Base-by-base conservation (phyloP, 1,140 invertebrate species). In the Eubasilissa regina region DNA sequence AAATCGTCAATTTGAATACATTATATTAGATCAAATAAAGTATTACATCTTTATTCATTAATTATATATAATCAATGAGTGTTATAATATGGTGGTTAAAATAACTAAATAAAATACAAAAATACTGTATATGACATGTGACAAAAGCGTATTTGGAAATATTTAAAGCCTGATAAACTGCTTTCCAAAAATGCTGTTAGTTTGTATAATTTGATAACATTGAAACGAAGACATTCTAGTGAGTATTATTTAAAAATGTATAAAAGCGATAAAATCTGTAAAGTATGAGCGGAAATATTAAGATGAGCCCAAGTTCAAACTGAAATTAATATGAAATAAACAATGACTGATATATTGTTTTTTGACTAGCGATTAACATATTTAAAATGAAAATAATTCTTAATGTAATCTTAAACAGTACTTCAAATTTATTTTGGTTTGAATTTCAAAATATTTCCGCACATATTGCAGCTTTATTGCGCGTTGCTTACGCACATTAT, bases 271-370 rank as follows among this genome's bases (percentile, higher is more conserved):
- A 35, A 68, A 66, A 68, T 7, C 64, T 68, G 64, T 8, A 45
- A n/a, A 68, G 64, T 68, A 68, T 48, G 64, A 47, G 45, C 64
- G 64, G 64, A 68, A 68, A 68, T 68, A 68, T 68, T 1, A 68
- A 68, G 47, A 68, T 68, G 64, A 68, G 64, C 64, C 64, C 64
- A 68, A 68, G 19, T 68, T 68, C 45, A 68, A 68, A 68, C 64
- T 68, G 64, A 68, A 68, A n/a, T 68, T 47, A 15, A 68, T 68
- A 47, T 68, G 64, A 68, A 64, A 25, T 64, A 58, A 35, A 62
- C 25, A 64, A 64, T 43, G 6, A 3, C 0, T 64, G n/a, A 43
- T 43, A 25, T 35, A 35, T 25, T 43, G 7, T 19, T 35, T 0
- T 64, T 13, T 13, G 19, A 44, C 8, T 35, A 35, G 11, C 48